Evolutionary conservation across 2,797 vertebrate species (phyloP), one percentile per base, ranked within the genome.

Genomic region (Sparidentex hasta): DNA sequence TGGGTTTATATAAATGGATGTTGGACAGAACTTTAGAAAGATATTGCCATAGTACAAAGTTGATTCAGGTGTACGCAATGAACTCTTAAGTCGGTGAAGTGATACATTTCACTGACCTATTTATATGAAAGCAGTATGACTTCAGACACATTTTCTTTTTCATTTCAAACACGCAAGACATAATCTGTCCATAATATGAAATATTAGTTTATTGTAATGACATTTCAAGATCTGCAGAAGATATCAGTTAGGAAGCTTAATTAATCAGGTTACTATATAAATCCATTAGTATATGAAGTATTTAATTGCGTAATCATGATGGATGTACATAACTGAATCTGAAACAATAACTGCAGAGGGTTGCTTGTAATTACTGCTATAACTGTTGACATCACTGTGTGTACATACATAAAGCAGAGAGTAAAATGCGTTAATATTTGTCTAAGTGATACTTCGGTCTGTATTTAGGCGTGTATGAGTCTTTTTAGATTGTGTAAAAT

Each of bases 401-500:
- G 68, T 81, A 61, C 47, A 56, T 56, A 72, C 62, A 50, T 72
- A 58, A 78, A 38, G 41, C 76, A 59, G 66, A 55, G 41, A 76
- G 67, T 74, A 61, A 83, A 88, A 83, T 68, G 61, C 69, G 69
- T 76, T 90, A 81, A 80, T 91, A 84, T 77, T 71, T 61, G 59
- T 86, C 65, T 87, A 77, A 90, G 87, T 89, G 84, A 85, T 86
- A 58, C 89, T 88, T 83, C 46, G 86, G 74, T 51, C 72, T 78
- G 86, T 84, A 83, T 90, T 88, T 87, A 86, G 78, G 57, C 67
- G 65, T 65, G 71, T 75, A 71, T 84, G 83, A 79, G 74, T 85
- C 81, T 84, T 84, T 92, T 85, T 84, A 83, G 79, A 88, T 82
- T 74, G 78, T 88, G 73, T 81, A 74, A 81, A 90, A 91, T 81